A percentile compares a stretch with the other conserved stretches of the same genome.
phyloP scores from a whole-genome alignment of 2,113 vertebrate genomes.

The Monarcha castaneiventris region DNA sequence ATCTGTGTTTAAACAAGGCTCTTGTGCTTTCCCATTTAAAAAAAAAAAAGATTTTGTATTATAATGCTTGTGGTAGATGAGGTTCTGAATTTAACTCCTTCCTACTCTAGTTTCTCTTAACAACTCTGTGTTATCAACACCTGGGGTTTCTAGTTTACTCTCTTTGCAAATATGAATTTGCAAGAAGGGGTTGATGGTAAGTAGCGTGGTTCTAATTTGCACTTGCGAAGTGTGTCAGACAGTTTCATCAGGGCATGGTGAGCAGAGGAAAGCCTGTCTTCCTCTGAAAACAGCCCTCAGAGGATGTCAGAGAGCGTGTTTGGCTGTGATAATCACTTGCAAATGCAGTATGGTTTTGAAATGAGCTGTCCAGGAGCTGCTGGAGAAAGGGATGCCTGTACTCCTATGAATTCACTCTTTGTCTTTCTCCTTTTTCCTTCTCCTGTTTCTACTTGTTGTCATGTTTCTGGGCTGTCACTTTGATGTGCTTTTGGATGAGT shows the following conservation, averaged over 20 bases:
- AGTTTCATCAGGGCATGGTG: conserved; percentile 7
- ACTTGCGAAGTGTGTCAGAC: conserved; percentile 54
- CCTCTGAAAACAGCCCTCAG: conserved; percentile 41
- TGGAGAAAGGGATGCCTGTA: background rate
- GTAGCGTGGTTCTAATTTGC: conserved; percentile 45
- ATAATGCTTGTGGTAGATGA: conserved; percentile 47
- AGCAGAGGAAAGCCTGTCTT: conserved; percentile 52
- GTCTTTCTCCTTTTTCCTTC: background rate
- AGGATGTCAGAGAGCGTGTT: background rate
- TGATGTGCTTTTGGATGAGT: background rate
- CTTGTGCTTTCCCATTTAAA: conserved; percentile 50
- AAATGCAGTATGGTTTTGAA: conserved; percentile 37
- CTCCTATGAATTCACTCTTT: background rate
- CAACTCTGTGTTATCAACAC: conserved; percentile 32
- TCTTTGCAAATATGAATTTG: conserved; percentile 62
- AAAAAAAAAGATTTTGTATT: conserved; percentile 37
- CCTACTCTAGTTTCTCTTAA: conserved; percentile 54
- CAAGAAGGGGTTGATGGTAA: conserved; percentile 59
- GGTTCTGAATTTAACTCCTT: conserved; percentile 64
- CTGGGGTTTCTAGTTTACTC: conserved; percentile 69
- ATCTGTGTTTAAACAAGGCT: conserved; percentile 55
- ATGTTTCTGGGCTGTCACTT: background rate
- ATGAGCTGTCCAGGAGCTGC: conserved; percentile 58
- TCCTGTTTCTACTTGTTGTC: background rate
- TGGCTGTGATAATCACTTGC: background rate